These are phyloP conservation scores for Cephus sareptanus DNA, from an alignment of 2,888 invertebrate species.

Conservation along the genomic window DNA sequence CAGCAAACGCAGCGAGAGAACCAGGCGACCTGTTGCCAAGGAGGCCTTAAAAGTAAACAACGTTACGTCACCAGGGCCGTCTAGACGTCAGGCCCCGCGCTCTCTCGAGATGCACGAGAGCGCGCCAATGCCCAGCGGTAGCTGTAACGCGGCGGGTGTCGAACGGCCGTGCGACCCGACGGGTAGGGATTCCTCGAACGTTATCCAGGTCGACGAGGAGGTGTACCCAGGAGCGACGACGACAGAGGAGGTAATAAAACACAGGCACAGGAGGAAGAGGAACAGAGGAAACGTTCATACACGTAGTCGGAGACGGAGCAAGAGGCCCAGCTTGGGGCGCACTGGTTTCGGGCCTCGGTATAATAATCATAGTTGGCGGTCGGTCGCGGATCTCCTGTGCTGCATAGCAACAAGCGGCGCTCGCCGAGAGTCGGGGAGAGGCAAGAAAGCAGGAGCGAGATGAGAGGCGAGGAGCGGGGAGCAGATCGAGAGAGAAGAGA, in stretches of 20 bases:
- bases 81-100: constrained; percentile 10
- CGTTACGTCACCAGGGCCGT: constrained; percentile 51
- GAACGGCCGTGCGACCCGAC: background rate
- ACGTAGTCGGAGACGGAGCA: no score
- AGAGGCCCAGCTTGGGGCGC: background rate
- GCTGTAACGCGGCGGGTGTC: background rate
- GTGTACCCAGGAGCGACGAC: background rate
- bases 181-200: background rate
- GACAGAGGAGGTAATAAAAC: no score
- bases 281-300: no score
- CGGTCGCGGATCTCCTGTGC: constrained; percentile 36
- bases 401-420: constrained; percentile 60
- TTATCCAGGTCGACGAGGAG: constrained; percentile 6
- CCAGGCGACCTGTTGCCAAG: constrained; percentile 59
- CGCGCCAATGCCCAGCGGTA: no score
- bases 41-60: constrained; percentile 61
- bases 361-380: constrained; percentile 50
- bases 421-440: background rate
- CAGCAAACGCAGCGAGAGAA: constrained; percentile 18
- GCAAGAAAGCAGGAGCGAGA: background rate
- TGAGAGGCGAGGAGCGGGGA: background rate
- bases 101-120: background rate
- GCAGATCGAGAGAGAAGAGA: background rate
- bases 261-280: no score
- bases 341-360: constrained; percentile 48